Evolutionary conservation across 2,113 vertebrate species (phyloP).

Genomic region (Gobius niger): DNA sequence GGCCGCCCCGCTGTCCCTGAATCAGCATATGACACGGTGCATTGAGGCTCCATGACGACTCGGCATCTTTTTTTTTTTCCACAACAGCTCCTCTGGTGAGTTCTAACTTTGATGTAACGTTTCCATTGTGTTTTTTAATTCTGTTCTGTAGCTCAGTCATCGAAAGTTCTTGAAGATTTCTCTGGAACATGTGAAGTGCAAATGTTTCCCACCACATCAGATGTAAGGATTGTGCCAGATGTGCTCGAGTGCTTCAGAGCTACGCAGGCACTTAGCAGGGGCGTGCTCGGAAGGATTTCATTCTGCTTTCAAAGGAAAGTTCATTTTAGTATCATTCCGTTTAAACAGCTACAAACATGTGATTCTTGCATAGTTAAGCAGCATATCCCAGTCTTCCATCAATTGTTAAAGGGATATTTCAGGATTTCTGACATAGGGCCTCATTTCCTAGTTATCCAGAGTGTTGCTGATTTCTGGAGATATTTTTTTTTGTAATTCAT

Average conservation of each 20-base stretch:
- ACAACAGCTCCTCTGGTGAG: slow-evolving; percentile 9
- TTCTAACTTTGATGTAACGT: slow-evolving; percentile 19
- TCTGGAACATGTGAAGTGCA: slow-evolving; percentile 27
- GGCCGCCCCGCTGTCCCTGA: slow-evolving; percentile 7
- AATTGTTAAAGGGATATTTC: too few relatives aligned
- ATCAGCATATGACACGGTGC: slow-evolving; percentile 11
- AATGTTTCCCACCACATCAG: slow-evolving; percentile 40
- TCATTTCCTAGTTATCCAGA: too few relatives aligned
- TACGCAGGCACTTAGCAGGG: too few relatives aligned
- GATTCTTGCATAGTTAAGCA: too few relatives aligned
- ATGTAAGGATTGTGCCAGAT: slow-evolving; percentile 62
- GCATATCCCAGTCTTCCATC: too few relatives aligned
- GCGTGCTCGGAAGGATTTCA: too few relatives aligned
- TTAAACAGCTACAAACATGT: too few relatives aligned
- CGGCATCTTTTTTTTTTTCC: slow-evolving; percentile 13
- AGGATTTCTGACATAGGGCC: too few relatives aligned
- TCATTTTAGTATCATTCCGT: too few relatives aligned
- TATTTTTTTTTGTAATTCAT: too few relatives aligned
- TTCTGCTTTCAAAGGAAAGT: too few relatives aligned
- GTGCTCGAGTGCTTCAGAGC: slow-evolving; percentile 42
- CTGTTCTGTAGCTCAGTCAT: slow-evolving; percentile 22
- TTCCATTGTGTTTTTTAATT: slow-evolving; percentile 25
- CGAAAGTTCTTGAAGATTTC: not conserved
- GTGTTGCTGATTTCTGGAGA: too few relatives aligned
- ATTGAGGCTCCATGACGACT: slow-evolving; percentile 26